Percentiles rank a stretch among this genome's conserved stretches.
Evolutionary conservation across 2,113 vertebrate genomes (phyloP).

Genomic region (Cinclus cinclus): DNA sequence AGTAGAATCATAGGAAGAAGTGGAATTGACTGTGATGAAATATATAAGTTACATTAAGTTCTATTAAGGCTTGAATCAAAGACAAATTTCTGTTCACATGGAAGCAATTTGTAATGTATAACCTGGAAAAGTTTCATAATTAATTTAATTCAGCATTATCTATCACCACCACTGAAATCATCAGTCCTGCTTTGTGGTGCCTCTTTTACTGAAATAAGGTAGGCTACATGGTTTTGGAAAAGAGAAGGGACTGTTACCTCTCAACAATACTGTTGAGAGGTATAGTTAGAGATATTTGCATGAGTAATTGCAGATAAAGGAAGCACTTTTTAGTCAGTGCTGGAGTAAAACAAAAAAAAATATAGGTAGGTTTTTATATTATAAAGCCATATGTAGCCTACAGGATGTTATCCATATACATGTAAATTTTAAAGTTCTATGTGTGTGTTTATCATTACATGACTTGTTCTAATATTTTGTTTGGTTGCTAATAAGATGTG

Average conservation of each 20-base stretch:
- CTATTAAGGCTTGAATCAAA: not conserved
- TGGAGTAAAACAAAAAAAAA: not conserved
- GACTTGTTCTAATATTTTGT: not conserved
- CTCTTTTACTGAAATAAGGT: not conserved
- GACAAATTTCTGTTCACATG: not conserved
- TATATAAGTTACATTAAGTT: not conserved
- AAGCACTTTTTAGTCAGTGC: not conserved
- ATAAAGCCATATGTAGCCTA: not conserved
- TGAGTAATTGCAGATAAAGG: not conserved
- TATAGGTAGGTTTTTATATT: too few species aligned
- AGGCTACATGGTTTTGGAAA: not conserved
- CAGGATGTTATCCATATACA: not conserved
- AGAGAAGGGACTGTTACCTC: not conserved
- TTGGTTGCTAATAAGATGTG: not conserved
- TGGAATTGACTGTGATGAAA: not conserved
- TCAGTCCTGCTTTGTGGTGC: not conserved
- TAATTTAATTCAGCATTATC: not conserved
- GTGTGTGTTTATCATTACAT: not conserved
- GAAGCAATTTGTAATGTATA: not conserved
- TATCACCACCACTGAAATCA: not conserved
- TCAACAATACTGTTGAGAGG: not conserved
- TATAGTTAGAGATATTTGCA: not conserved
- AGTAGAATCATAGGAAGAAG: not conserved
- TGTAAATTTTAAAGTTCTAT: not conserved
- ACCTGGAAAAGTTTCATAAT: not conserved